Evolutionary conservation across 2,888 invertebrate species (phyloP).

Genomic region (Drosophila quasianomalipes): DNA sequence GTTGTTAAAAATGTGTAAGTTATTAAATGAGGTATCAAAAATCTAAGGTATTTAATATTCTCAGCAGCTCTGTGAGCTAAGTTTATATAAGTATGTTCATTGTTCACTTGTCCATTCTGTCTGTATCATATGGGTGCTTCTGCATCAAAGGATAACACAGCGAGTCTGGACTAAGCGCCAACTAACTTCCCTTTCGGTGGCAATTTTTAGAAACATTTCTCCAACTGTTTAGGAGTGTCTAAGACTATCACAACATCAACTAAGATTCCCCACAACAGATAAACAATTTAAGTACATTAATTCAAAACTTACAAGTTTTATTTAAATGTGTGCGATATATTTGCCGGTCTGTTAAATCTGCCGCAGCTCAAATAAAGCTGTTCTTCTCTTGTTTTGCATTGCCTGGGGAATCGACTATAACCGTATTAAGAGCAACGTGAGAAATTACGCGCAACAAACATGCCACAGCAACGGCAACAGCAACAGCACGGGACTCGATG

Average conservation of each 20-base stretch:
- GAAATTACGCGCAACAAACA: constrained; percentile 72
- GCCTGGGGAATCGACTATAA: constrained; percentile 36
- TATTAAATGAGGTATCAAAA: neutral
- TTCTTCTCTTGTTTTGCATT: constrained; percentile 29
- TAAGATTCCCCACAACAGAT: too few species aligned
- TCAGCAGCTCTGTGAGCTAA: neutral
- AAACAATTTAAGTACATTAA: neutral
- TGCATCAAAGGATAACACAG: neutral
- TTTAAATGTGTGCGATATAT: neutral
- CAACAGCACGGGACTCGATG: constrained; percentile 24
- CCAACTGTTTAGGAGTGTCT: neutral
- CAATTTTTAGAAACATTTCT: neutral
- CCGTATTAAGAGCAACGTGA: constrained; percentile 26
- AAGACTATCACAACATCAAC: neutral
- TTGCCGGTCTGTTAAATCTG: neutral
- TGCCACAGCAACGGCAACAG: constrained; percentile 51
- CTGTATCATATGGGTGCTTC: neutral
- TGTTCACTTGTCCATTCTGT: neutral
- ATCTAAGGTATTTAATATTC: too few species aligned
- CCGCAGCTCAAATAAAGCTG: neutral
- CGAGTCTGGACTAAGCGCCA: neutral
- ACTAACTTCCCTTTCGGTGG: neutral
- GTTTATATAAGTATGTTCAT: neutral
- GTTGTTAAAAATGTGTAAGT: neutral
- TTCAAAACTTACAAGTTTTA: neutral